Percentiles rank a stretch among this genome's conserved stretches.
Evolutionary conservation across 2,888 invertebrate species (phyloP).

Genomic region (Drosophila anomalata): DNA sequence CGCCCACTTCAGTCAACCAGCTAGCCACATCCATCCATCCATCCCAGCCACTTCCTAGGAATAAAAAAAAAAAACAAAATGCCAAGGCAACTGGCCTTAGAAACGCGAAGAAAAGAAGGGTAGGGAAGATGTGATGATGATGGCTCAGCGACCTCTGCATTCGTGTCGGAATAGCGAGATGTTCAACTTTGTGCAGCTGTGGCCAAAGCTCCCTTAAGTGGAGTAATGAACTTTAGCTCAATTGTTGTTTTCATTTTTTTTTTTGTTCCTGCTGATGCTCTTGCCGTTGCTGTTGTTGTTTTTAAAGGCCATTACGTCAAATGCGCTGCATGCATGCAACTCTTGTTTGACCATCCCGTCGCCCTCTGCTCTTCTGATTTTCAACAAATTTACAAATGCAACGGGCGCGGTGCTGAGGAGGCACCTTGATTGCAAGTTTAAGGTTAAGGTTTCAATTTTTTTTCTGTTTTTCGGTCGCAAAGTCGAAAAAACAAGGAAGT

Average conservation of each 20-base stretch:
- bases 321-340: slow-evolving; percentile 71
- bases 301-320: slow-evolving; percentile 72
- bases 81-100: slow-evolving; percentile 29
- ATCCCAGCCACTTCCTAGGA: slow-evolving; percentile 52
- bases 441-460: slow-evolving; percentile 74
- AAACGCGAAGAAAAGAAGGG: slow-evolving; percentile 16
- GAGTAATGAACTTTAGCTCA: slow-evolving; percentile 75
- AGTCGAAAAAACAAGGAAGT: slow-evolving; percentile 67
- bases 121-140: slow-evolving; percentile 33
- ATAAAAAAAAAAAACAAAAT: slow-evolving; percentile 36
- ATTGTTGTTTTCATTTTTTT: slow-evolving; percentile 37
- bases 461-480: slow-evolving; percentile 14
- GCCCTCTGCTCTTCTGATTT: slow-evolving; percentile 42
- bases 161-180: slow-evolving; percentile 29
- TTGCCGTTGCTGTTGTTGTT: slow-evolving; percentile 41
- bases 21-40: slow-evolving; percentile 9
- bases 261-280: slow-evolving; percentile 30
- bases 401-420: slow-evolving; percentile 26
- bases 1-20: slow-evolving; percentile 64
- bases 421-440: slow-evolving; percentile 64
- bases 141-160: slow-evolving; percentile 62
- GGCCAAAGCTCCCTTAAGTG: slow-evolving; percentile 63
- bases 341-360: slow-evolving; percentile 43
- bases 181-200: slow-evolving; percentile 67
- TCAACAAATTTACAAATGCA: slow-evolving; percentile 57